Base-by-base conservation (phyloP, 2,797 vertebrate genomes). In the Girardinus metallicus region DNA sequence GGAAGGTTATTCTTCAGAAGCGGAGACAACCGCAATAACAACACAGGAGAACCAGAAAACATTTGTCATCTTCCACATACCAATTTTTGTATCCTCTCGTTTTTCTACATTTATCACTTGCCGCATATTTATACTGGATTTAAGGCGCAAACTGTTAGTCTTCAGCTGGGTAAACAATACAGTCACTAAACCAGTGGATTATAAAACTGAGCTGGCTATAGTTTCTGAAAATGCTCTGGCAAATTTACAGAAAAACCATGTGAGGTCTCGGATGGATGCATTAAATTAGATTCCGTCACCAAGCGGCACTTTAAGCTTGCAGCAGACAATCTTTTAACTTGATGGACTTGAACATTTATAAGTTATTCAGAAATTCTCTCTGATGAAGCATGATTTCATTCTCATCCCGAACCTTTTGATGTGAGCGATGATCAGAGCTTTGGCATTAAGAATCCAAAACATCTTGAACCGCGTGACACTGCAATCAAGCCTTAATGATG, bases 241-340 rank as follows among this genome's bases (percentile, higher is more conserved):
- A 66, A 39, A 57, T 82, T 81, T 79, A 71, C 49, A 74, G 80
- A 78, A 57, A 75, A 51, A 9, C 3, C 26, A 66, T 57, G 9
- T 1, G 18, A 70, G 68, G 44, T 80, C 44, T 43, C 6, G 31
- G 76, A 75, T 73, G 76, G 75, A 80, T 80, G 23, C 46, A 49
- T 80, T 64, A 51, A 84, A 80, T 76, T 21, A 44, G 49, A 84
- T 81, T 77, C 34, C 72, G 44, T 80, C 57, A n/a, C 49, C 16
- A 51, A 47, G 75, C n/a, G 23, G 76, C 39, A 55, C 55, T 78
- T 79, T 76, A 64, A 66, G 75, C 79, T 75, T 79, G 79, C 68
- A 74, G 57, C 46, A 77, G 75, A 79, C 46, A 3, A 76, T 73
- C 11, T 34, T 80, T 68, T 64, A 83, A 72, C 53, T 76, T 76